These are phyloP conservation scores for Dermolepida albohirtum DNA, from an alignment of 2,888 invertebrate species.

Conservation along the genomic window DNA sequence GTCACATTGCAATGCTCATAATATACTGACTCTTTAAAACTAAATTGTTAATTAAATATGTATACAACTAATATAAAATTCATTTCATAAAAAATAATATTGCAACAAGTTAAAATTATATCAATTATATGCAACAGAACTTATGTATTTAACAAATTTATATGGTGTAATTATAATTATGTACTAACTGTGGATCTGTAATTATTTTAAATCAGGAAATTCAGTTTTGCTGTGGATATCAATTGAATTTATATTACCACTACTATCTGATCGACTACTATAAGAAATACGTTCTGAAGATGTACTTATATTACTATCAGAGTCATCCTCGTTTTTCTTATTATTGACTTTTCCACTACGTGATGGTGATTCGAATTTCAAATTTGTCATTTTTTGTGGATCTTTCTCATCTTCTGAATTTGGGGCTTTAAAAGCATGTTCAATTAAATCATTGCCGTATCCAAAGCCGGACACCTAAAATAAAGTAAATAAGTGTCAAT, in stretches of 20 bases:
- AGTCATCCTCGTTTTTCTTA: slow-evolving; percentile 16
- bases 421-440: slow-evolving; percentile 21
- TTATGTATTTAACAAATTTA: too few species aligned
- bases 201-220: slow-evolving; percentile 20
- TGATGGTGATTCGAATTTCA: slow-evolving; percentile 3
- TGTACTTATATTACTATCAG: slow-evolving; percentile 12
- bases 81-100: too few species aligned
- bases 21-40: too few species aligned
- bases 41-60: too few species aligned
- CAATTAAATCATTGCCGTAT: slow-evolving; percentile 35
- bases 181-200: too few species aligned
- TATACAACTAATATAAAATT: too few species aligned
- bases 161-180: too few species aligned
- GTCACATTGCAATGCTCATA: too few species aligned
- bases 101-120: too few species aligned
- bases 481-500: not conserved
- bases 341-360: not conserved
- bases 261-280: slow-evolving; percentile 7
- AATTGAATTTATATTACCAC: not conserved
- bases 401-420: slow-evolving; percentile 22
- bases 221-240: slow-evolving; percentile 14
- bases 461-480: slow-evolving; percentile 37
- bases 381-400: slow-evolving; percentile 19
- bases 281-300: slow-evolving; percentile 8
- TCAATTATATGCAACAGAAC: too few species aligned